A percentile compares a stretch with the other conserved stretches of the same genome.
Evolutionary conservation across 1,140 invertebrate species (phyloP).

Genomic region (Apis mellifera): Amel_HAv3.1 CM009943.2:6240501-6241000

Average conservation of each 20-base stretch:
- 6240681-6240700: neutral
- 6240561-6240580: no score
- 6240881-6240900: neutral
- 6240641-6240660: neutral
- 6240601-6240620: neutral
- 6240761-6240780: conserved; percentile 2
- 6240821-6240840: neutral
- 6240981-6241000: neutral
- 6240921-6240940: conserved; percentile 2
- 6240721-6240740: neutral
- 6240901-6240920: neutral
- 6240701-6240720: neutral
- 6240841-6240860: neutral
- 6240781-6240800: neutral
- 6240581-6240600: no score
- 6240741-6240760: neutral
- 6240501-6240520: no score
- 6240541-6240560: no score
- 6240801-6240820: neutral
- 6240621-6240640: neutral
- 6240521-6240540: no score
- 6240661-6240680: neutral
- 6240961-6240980: conserved; percentile 14
- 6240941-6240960: neutral
- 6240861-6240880: neutral